These are phyloP conservation scores for Drosophila hamatofila DNA, from an alignment of 2,888 invertebrate genomes.

Conservation along the genomic window DNA sequence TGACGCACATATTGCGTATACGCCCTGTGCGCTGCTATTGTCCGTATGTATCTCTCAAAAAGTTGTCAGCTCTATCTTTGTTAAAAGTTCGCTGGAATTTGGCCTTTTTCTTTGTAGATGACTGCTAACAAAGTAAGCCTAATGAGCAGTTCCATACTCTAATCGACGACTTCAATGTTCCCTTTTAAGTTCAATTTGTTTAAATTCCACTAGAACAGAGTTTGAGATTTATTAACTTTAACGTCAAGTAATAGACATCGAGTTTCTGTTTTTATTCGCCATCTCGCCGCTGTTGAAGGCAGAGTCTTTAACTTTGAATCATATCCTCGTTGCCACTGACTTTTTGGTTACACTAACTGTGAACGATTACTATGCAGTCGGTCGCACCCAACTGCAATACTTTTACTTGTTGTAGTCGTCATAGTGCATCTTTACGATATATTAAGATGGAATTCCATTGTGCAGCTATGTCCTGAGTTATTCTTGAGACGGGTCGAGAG, in stretches of 20 bases:
- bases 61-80: conserved; percentile 22
- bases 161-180: conserved; percentile 16
- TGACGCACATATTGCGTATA: conserved; percentile 39
- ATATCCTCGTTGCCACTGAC: background rate
- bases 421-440: conserved; percentile 29
- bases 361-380: background rate
- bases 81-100: background rate
- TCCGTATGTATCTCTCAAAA: background rate
- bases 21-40: background rate
- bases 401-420: background rate
- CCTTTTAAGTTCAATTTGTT: background rate
- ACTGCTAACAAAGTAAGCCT: conserved; percentile 22
- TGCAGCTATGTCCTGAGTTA: conserved; percentile 45
- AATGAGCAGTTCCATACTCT: conserved; percentile 7
- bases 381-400: background rate
- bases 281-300: background rate
- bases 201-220: background rate
- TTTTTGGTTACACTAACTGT: background rate
- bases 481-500: conserved; percentile 29
- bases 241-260: background rate
- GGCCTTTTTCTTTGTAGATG: conserved; percentile 10
- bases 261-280: background rate
- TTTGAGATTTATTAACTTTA: conserved; percentile 6
- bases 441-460: conserved; percentile 61
- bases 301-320: background rate